Evolutionary conservation across 2,797 vertebrate species (phyloP), one percentile per base, ranked within the genome.

Genomic region (Pseudochromis fuscus): DNA sequence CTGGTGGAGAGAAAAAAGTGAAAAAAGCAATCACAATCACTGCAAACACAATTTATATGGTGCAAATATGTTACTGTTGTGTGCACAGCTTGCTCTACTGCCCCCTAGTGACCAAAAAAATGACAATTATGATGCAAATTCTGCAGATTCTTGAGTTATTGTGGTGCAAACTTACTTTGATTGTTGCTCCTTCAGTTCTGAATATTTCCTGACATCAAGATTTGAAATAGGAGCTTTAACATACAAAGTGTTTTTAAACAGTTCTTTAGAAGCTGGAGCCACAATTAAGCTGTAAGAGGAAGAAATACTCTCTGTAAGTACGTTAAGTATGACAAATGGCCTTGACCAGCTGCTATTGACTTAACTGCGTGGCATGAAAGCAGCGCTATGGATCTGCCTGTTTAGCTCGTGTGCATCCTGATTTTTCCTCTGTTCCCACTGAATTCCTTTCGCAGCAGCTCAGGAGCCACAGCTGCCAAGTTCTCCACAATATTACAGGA

Each of bases 281-380:
- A 16, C 27, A 64, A 16, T 33, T 2, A 4, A 2, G 28, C n/a
- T 28, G 11, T 2, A 30, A 48, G 23, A 51, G n/a, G 0, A 31
- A 52, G 33, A 51, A 49, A 27, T 13, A 13, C 15, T 49, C 40
- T 18, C 15, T n/a, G 40, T 44, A 44, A n/a, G n/a, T n/a, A 19
- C 16, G 10, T 64, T 31, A 64, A 40, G 38, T 18, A 23, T 72
- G 74, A 79, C 19, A 58, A 72, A 82, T 56, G 15, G 61, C 28
- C 23, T 60, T 66, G 56, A 23, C 33, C 13, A 21, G 35, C 24
- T 40, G 28, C 38, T 42, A 21, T 19, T 44, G 40, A 44, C n/a
- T 44, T n/a, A 44, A 44, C 18, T n/a, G 40, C 40, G 18, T 19
- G 45, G 53, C 24, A 58, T 49, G 27, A 37, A 53, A 59, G 50